These are phyloP conservation scores for Lithophane semibrunnea DNA, from an alignment of 2,888 invertebrate genomes.

Conservation along the genomic window DNA sequence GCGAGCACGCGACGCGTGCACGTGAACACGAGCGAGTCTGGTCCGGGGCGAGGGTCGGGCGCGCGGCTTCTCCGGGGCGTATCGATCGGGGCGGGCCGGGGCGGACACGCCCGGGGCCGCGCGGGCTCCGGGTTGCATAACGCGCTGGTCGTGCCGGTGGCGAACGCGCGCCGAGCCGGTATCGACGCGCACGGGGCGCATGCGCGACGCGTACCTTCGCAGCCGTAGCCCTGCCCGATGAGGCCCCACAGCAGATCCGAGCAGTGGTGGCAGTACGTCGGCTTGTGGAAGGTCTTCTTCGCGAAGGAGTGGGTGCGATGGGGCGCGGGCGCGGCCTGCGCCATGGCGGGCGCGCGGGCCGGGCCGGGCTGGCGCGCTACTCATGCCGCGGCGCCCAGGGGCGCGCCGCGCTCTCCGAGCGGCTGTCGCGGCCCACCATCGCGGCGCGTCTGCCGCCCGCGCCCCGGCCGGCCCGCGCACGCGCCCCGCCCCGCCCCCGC, in stretches of 20 bases:
- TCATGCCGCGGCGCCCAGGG: slow-evolving; percentile 90
- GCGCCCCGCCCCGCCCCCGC: slow-evolving; percentile 70
- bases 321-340: slow-evolving; percentile 91
- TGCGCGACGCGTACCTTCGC: slow-evolving; percentile 96
- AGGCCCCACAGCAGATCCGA: slow-evolving; percentile 99
- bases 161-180: slow-evolving; percentile 80
- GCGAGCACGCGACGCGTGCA: slow-evolving; percentile 65
- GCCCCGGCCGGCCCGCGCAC: slow-evolving; percentile 77
- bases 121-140: slow-evolving; percentile 82
- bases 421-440: slow-evolving; percentile 91
- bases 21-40: slow-evolving; percentile 55
- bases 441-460: slow-evolving; percentile 89
- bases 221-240: slow-evolving; percentile 99
- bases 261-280: slow-evolving; percentile 99
- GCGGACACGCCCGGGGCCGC: slow-evolving; percentile 87
- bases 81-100: slow-evolving; percentile 63
- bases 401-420: slow-evolving; percentile 91
- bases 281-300: slow-evolving; percentile 99
- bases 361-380: slow-evolving; percentile 89
- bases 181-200: slow-evolving; percentile 87
- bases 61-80: slow-evolving; percentile 52
- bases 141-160: slow-evolving; percentile 84
- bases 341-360: slow-evolving; percentile 90
- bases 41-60: slow-evolving; percentile 55
- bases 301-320: slow-evolving; percentile 97